A percentile compares a stretch with the other conserved stretches of the same genome.
phyloP scores from a whole-genome alignment of 2,888 invertebrate species.

The Eupithecia inturbata region DNA sequence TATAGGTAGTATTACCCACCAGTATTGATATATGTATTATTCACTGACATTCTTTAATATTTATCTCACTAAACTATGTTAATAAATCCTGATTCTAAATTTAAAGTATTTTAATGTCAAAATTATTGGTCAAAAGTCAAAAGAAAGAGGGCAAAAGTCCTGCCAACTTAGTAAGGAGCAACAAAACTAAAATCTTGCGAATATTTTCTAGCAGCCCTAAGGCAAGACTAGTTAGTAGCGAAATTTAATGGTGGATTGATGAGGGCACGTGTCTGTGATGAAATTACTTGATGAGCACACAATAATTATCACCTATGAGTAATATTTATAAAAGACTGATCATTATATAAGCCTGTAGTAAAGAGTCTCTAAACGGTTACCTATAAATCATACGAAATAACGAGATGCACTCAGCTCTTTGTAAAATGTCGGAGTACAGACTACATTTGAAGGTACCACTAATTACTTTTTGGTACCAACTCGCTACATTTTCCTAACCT shows the following conservation, averaged over 20 bases:
- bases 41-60: background rate
- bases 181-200: background rate
- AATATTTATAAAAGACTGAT: conserved; percentile 40
- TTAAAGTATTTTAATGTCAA: background rate
- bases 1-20: too few species aligned
- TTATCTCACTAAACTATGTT: background rate
- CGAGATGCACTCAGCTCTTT: background rate
- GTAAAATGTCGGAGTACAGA: background rate
- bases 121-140: too few species aligned
- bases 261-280: conserved; percentile 49
- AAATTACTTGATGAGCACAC: conserved; percentile 34
- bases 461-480: too few species aligned
- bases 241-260: conserved; percentile 49
- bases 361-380: background rate
- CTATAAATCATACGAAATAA: background rate
- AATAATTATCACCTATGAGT: conserved; percentile 35
- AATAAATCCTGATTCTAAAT: background rate
- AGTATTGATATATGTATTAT: too few species aligned
- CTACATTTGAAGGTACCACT: too few species aligned
- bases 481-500: too few species aligned
- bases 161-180: too few species aligned
- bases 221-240: conserved; percentile 40
- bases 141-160: too few species aligned
- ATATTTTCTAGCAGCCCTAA: conserved; percentile 36
- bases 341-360: background rate